Evolutionary conservation across 2,113 vertebrate genomes (phyloP), one percentile per base, ranked within the genome.

Genomic region (Ornithorhynchus anatinus): DNA sequence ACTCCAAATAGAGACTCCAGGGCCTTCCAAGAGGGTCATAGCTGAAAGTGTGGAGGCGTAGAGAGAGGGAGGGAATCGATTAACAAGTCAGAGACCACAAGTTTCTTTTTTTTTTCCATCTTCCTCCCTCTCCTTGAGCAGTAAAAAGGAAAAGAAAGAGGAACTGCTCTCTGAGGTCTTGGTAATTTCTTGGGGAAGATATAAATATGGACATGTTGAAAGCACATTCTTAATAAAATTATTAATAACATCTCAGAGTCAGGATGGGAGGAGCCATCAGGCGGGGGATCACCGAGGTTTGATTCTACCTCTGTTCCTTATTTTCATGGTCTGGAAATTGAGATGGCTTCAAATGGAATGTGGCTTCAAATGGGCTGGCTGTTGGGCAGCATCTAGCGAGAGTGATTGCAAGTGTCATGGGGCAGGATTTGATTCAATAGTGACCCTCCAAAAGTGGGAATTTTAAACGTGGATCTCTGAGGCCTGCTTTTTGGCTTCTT

Each of bases 161-260:
- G 86, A 85, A 88, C 69, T 60, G 25, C 63, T 63, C 50, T 72
- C 22, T 29, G 48, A 52, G 70, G 75, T 43, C 67, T 60, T 75
- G 64, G 78, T 73, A 70, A 81, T 59, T 87, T 88, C 78, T 85
- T 72, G 80, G 45, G 85, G 84, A 88, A 50, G 59, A 64, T 84
- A 82, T 85, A 87, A 81, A 73, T 54, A 61, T 50, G 36, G 40
- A 58, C 37, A 8, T 87, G 86, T 84, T 75, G 80, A 85, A 85
- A 85, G 80, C 57, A 72, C 40, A 64, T 84, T 88, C 86, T 85
- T 70, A 72, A 88, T 85, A 88, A 85, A 67, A 84, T 61, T 85
- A 87, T 87, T 88, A 86, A 82, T 82, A 86, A 84, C n/a, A n/a
- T n/a, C 83, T 82, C 68, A 37, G 59, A 36, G 71, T 47, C 58